Base-by-base conservation (phyloP, 2,888 invertebrate species). In the Amiota mariae region DNA sequence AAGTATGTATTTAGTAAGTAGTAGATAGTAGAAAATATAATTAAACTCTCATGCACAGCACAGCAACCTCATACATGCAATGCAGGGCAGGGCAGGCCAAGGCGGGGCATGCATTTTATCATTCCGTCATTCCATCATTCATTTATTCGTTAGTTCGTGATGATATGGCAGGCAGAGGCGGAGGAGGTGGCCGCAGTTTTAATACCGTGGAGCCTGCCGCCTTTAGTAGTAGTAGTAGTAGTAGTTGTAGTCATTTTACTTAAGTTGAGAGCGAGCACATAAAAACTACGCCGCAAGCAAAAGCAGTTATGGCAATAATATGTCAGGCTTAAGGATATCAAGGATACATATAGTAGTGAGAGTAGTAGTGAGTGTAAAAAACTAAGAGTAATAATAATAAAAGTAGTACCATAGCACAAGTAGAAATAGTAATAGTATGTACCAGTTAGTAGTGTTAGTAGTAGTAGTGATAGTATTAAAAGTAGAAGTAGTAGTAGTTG, bases 31-130 rank as follows among this genome's bases (percentile, higher is more conserved):
- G 57, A 72, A 78, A 54, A 68, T 54, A 75, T 77, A 77, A 78
- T 75, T 64, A 74, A 71, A 54, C 72, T 63, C 73, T 56, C 76
- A 78, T 78, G 78, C 76, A 78, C 76, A 78, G 64, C 67, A 74
- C 70, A 36, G 36, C 36, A 36, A 6, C 36, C 36, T 36, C 36
- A 72, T 73, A 54, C 67, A 51, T 59, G 59, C 20, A 36, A 51
- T 59, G 59, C 20, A 36, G 18, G 59, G 20, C 20, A 24, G 24
- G 24, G 24, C 24, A 15, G 59, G 8, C 64, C n/a, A n/a, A n/a
- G n/a, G n/a, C n/a, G n/a, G 6, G 2, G 36, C 36, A 36, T 36
- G 36, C 36, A 36, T 36, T 2, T 24, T 24, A n/a, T n/a, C 24
- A 24, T 24, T 24, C 3, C 1, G 36, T 36, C 36, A 36, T 36